Base-by-base conservation (phyloP, 1,140 invertebrate genomes). In the Argopecten irradians region DNA sequence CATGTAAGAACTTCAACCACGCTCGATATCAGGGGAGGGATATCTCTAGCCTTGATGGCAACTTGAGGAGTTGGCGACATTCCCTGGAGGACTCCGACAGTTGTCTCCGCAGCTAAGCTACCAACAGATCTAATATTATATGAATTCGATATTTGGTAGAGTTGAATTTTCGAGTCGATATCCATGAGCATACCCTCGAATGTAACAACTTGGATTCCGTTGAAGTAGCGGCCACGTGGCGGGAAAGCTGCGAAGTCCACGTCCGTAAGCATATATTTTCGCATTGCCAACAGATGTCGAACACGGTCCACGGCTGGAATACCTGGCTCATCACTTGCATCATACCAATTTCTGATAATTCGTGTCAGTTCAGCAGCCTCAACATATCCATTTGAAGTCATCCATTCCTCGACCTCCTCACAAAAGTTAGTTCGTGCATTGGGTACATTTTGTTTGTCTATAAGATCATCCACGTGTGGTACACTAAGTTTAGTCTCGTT, bases 371-470 rank as follows among this genome's bases (percentile, higher is more conserved):
- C 34, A 33, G 84, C 84, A 0, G 32, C 84, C 7, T 85, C 13
- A 9, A 34, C n/a, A 36, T 34, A 85, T 14, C 34, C 35, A 14
- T 8, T n/a, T n/a, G 32, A 5, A 8, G 36, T 8, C 33, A 33
- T 14, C 35, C 84, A 85, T 85, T 33, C 13, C 84, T 85, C 84
- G 14, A 85, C 84, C 34, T 85, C 84, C 35, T 33, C n/a, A 33
- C 9, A 85, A 85, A 85, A 85, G 16, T 85, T 8, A 14, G 84
- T 85, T n/a, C 85, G 36, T 39, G 85, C 85, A 32, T 41, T 86
- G 32, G 85, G 85, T 0, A 86, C 84, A 32, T 35, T 36, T 35
- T 86, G 84, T 86, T 86, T 86, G 32, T 86, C 84, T n/a, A 86
- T 39, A n/a, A 41, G 28, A 39, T 86, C 84, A 39, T 86, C 84